phyloP scores from a whole-genome alignment of 2,888 invertebrate species.

The Leptothorax acervorum region DNA sequence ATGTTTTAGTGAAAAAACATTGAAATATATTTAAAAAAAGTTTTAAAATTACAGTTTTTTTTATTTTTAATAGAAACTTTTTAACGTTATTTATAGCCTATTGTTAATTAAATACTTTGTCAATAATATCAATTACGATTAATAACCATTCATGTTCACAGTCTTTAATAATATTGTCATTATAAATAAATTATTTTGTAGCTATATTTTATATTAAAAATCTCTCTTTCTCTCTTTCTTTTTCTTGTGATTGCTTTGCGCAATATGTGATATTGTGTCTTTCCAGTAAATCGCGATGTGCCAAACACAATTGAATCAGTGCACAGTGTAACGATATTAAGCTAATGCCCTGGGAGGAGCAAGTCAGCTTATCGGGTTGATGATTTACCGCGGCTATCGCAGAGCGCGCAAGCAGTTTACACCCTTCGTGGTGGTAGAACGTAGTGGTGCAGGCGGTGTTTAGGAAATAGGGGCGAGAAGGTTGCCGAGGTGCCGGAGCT shows the following conservation, averaged over 20 bases:
- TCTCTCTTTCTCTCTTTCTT: background rate
- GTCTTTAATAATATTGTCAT: background rate
- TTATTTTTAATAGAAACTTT: background rate
- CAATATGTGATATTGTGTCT: background rate
- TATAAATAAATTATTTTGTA: background rate
- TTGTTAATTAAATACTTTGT: background rate
- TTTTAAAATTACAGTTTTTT: background rate
- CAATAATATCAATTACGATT: background rate
- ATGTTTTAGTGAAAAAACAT: background rate
- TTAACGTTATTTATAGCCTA: background rate
- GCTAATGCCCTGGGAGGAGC: constrained; percentile 59
- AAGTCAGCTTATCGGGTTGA: constrained; percentile 68
- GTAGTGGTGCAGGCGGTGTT: constrained; percentile 52
- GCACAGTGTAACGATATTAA: constrained; percentile 39
- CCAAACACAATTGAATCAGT: constrained; percentile 56
- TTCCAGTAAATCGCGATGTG: constrained; percentile 17
- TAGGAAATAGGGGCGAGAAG: constrained; percentile 64
- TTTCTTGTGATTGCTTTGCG: background rate
- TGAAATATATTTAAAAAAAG: background rate
- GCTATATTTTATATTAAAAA: background rate
- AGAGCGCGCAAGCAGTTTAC: constrained; percentile 64
- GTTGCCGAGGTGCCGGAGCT: constrained; percentile 63
- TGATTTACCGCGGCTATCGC: constrained; percentile 72
- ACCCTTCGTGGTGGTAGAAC: constrained; percentile 53
- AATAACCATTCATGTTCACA: background rate